Conservation (phyloP, 2,888 invertebrate species). For the Diarsia brunnea region DNA sequence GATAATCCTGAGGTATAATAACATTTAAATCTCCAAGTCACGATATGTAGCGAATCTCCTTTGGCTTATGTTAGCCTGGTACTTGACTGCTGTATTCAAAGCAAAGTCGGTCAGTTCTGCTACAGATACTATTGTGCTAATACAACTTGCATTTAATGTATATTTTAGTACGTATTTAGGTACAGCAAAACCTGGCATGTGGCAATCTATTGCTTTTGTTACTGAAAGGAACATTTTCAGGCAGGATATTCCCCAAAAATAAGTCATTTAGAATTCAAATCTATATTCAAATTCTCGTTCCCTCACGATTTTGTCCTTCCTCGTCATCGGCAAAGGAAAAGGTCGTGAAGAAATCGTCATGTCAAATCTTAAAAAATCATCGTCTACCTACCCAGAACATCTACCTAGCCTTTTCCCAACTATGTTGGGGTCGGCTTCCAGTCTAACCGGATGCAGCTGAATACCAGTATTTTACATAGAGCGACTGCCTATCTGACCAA, state of each 20-base stretch:
- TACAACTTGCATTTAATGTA: neutral
- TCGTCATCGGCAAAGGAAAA: no score
- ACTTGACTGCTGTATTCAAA: constrained; percentile 1
- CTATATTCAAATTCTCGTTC: no score
- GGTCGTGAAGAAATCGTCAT: neutral
- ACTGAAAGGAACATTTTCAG: neutral
- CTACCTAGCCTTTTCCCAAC: no score
- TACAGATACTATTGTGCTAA: constrained; percentile 22
- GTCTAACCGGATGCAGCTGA: no score
- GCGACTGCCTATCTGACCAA: no score
- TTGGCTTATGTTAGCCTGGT: neutral
- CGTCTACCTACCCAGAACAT: no score
- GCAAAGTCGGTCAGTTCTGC: constrained; percentile 30
- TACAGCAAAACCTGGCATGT: neutral
- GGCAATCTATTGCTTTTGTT: neutral
- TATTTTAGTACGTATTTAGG: neutral
- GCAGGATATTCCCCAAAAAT: neutral
- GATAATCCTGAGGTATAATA: constrained; percentile 9
- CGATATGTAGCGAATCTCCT: constrained; percentile 39
- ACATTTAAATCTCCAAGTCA: constrained; percentile 22
- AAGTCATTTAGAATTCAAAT: neutral
- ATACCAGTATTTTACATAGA: no score
- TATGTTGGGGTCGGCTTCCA: no score
- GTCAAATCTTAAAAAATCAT: neutral
- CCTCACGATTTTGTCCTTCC: no score